Evolutionary conservation across 2,888 invertebrate species (phyloP).

Genomic region (Pyrgus malvae): DNA sequence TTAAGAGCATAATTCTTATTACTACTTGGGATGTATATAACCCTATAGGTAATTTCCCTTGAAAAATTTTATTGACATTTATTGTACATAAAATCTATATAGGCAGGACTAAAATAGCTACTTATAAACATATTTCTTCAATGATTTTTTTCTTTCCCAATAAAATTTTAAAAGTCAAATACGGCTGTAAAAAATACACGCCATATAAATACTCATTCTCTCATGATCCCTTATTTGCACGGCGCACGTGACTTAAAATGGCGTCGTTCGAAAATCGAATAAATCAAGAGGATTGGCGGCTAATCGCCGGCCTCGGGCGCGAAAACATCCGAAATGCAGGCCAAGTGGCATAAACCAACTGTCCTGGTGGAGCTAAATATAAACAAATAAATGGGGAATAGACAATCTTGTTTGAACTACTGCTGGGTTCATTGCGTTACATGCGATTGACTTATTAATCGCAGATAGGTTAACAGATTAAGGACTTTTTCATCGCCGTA

Average conservation of each 20-base stretch:
- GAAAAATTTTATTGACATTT: too few species aligned
- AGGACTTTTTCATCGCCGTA: too few species aligned
- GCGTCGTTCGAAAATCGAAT: slow-evolving; percentile 68
- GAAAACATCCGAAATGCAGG: slow-evolving; percentile 48
- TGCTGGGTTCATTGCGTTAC: not conserved
- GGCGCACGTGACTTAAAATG: slow-evolving; percentile 70
- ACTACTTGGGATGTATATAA: too few species aligned
- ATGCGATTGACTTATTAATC: too few species aligned
- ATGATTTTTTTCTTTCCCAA: not conserved
- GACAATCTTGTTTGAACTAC: slow-evolving; percentile 4
- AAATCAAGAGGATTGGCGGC: slow-evolving; percentile 74
- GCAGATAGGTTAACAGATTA: too few species aligned
- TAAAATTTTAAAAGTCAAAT: not conserved
- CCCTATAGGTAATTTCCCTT: too few species aligned
- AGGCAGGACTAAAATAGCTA: too few species aligned
- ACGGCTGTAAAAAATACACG: not conserved
- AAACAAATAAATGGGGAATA: slow-evolving; percentile 42
- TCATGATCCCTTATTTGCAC: slow-evolving; percentile 53
- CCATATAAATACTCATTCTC: slow-evolving; percentile 10
- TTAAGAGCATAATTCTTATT: too few species aligned
- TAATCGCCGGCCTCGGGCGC: slow-evolving; percentile 56
- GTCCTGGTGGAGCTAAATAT: slow-evolving; percentile 37
- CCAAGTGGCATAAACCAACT: slow-evolving; percentile 23
- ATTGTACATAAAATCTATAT: too few species aligned
- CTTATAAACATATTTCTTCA: too few species aligned